Percentiles rank a stretch among this genome's conserved stretches.
Conservation (phyloP, 2,888 invertebrate species). For the Polydesmus complanatus region DNA sequence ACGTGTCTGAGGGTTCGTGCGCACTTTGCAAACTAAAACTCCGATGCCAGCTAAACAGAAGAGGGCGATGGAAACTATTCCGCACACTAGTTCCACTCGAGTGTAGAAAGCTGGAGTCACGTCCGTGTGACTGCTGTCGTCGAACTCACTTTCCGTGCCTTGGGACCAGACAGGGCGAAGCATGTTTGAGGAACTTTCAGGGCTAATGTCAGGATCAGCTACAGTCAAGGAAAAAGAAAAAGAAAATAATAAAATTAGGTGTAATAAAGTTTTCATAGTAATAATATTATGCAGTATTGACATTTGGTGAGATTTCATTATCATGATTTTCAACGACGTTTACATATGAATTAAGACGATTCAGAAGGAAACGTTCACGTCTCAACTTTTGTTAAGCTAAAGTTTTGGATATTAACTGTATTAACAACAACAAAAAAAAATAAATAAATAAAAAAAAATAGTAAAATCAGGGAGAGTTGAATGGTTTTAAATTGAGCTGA, state of each 20-base stretch:
- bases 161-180: slow-evolving; percentile 1
- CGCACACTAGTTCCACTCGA: slow-evolving; percentile 12
- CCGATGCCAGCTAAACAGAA: slow-evolving; percentile 13
- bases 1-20: neutral
- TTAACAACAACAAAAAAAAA: no score
- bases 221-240: neutral
- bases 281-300: neutral
- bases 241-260: no score
- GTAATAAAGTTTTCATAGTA: neutral
- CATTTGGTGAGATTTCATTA: no score
- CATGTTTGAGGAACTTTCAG: neutral
- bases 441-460: no score
- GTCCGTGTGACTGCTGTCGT: neutral
- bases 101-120: slow-evolving; percentile 7
- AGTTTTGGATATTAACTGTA: no score
- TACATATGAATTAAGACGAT: no score
- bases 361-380: no score
- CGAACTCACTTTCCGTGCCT: neutral
- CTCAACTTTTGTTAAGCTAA: no score
- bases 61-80: slow-evolving; percentile 7
- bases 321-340: no score
- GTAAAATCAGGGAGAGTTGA: no score
- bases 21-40: slow-evolving; percentile 7
- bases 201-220: slow-evolving; percentile 4
- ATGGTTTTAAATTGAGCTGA: no score